Evolutionary conservation across 2,888 invertebrate genomes (phyloP).

Genomic region (Lepidochrysops patricia): DNA sequence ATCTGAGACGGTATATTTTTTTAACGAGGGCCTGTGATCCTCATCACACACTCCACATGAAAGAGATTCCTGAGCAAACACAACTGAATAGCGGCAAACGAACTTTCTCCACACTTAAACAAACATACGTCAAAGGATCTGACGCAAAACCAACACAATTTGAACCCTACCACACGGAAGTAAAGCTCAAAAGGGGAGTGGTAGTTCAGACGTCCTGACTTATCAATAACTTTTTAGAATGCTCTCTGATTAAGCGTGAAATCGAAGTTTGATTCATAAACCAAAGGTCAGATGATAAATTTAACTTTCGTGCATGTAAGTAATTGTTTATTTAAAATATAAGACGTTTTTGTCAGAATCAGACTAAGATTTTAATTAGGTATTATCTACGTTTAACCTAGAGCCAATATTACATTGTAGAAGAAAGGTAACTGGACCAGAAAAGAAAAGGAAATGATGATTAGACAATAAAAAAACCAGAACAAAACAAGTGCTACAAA

Average conservation of each 20-base stretch:
- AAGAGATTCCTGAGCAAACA: slow-evolving; percentile 20
- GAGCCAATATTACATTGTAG: no score
- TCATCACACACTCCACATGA: slow-evolving; percentile 17
- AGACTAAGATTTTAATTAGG: no score
- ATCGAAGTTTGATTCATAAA: not conserved
- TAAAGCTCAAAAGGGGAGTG: not conserved
- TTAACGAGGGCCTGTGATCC: not conserved
- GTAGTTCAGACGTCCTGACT: not conserved
- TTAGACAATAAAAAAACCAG: no score
- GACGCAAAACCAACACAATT: not conserved
- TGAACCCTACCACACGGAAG: not conserved
- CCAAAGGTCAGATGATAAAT: not conserved
- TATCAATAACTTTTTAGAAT: not conserved
- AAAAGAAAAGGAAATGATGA: no score
- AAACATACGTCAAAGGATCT: slow-evolving; percentile 12
- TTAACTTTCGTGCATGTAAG: not conserved
- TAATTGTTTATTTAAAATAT: not conserved
- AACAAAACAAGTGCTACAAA: no score
- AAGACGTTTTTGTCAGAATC: not conserved
- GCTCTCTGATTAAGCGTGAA: not conserved
- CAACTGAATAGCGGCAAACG: slow-evolving; percentile 23
- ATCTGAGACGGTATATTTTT: not conserved
- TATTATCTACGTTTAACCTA: no score
- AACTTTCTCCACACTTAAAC: slow-evolving; percentile 20
- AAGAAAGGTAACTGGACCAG: no score